These are phyloP conservation scores for Pseudomugil tenellus DNA, from an alignment of 2,797 vertebrate genomes.

Conservation along the genomic window DNA sequence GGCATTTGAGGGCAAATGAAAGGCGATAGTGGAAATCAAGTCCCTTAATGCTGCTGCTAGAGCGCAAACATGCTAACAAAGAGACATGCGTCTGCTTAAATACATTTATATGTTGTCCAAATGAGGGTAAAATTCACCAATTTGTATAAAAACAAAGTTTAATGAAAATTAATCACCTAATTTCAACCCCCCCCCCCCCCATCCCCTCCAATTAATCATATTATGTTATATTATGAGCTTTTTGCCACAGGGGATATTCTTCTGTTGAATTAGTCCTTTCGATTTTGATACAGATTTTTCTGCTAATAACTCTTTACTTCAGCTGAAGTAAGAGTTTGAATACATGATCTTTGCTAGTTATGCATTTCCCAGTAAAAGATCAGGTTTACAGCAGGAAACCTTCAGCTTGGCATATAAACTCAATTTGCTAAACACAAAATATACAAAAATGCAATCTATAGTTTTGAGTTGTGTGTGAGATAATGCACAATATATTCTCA, in stretches of 20 bases:
- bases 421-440: not conserved
- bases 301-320: not conserved
- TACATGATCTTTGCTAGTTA: not conserved
- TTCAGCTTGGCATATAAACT: not conserved
- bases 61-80: constrained; percentile 10
- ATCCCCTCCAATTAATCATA: not conserved
- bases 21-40: constrained; percentile 40
- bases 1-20: constrained; percentile 59
- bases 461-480: not conserved
- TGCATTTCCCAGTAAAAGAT: not conserved
- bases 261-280: not conserved
- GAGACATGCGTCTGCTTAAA: not conserved
- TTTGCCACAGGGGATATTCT: not conserved
- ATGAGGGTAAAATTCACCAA: not conserved
- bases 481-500: not conserved
- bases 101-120: not conserved
- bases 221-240: not conserved
- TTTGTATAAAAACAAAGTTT: too few relatives aligned
- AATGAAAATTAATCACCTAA: too few relatives aligned
- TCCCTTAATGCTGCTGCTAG: constrained; percentile 14
- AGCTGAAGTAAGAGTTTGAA: not conserved
- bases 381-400: not conserved
- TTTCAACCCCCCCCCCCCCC: not conserved
- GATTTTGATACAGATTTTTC: not conserved
- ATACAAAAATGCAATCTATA: not conserved